These are phyloP conservation scores for Neoarius graeffei DNA, from an alignment of 2,113 vertebrate species.

Conservation along the genomic window DNA sequence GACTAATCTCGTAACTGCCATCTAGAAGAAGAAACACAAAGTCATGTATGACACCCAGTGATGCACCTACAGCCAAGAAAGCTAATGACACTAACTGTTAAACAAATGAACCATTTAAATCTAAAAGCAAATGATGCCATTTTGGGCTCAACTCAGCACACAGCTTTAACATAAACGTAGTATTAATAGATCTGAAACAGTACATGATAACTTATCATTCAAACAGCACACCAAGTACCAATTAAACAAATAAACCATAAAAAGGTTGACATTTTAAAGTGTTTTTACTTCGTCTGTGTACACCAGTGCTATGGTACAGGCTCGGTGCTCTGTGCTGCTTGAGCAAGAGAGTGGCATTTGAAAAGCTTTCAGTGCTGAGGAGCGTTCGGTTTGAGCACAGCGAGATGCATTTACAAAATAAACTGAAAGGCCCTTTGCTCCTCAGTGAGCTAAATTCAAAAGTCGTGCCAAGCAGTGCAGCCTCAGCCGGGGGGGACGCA, in stretches of 20 bases:
- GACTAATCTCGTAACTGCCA: not conserved
- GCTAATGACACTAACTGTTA: not conserved
- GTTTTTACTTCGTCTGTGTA: conserved; percentile 8
- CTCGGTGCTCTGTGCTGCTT: not conserved
- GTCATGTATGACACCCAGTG: not conserved
- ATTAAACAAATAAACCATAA: not conserved
- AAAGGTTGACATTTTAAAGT: not conserved
- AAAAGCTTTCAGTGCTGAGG: conserved; percentile 38
- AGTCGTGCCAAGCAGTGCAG: conserved; percentile 32
- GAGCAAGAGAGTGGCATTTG: conserved; percentile 46
- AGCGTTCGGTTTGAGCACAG: conserved; percentile 38
- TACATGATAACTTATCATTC: not conserved
- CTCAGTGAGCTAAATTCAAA: conserved; percentile 44
- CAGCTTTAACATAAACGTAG: not conserved
- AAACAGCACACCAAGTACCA: not conserved
- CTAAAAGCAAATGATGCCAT: not conserved
- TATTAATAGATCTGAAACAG: not conserved
- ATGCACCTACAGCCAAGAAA: not conserved
- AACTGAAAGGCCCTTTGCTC: conserved; percentile 46
- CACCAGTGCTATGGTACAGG: conserved; percentile 15
- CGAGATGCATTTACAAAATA: conserved; percentile 48
- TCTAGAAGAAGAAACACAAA: not conserved
- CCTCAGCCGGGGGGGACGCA: conserved; percentile 31
- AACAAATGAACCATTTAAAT: not conserved
- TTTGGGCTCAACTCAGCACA: not conserved